These are phyloP conservation scores for Eurytoma californica DNA, from an alignment of 2,888 invertebrate genomes.

Conservation along the genomic window DNA sequence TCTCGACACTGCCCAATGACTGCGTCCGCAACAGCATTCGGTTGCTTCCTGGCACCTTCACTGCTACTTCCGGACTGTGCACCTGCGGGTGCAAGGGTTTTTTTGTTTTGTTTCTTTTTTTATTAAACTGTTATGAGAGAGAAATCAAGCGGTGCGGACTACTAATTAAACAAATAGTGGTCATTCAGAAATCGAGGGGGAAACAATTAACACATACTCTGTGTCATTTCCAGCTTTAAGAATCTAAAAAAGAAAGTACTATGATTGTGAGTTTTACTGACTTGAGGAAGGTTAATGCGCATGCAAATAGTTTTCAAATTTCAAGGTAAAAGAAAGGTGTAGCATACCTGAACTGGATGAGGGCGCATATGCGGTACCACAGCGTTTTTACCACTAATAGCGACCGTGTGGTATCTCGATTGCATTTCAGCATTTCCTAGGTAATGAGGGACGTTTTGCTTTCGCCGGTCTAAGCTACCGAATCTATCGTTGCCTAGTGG, in stretches of 20 bases:
- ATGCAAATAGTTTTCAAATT: no score
- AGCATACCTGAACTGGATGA: conserved; percentile 55
- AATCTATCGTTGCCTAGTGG: conserved; percentile 73
- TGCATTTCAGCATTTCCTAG: conserved; percentile 60
- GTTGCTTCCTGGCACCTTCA: conserved; percentile 29
- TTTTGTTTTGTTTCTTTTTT: no score
- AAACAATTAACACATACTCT: no score
- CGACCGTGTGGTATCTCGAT: conserved; percentile 66
- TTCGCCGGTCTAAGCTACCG: conserved; percentile 80
- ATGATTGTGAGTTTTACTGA: no score
- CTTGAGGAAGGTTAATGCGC: no score
- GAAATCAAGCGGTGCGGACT: no score
- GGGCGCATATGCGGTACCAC: conserved; percentile 52
- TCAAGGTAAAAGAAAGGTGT: no score
- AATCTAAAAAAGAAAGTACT: no score
- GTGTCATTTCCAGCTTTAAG: no score
- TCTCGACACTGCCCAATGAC: conserved; percentile 79
- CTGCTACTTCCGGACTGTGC: conserved; percentile 38
- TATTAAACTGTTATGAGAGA: no score
- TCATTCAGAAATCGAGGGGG: no score
- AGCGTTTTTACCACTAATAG: conserved; percentile 56
- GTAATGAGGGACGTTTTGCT: conserved; percentile 69
- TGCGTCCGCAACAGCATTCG: conserved; percentile 77
- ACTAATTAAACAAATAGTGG: no score
- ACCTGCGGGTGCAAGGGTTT: conserved; percentile 27